Evolutionary conservation across 2,797 vertebrate species (phyloP), one percentile per base, ranked within the genome.

Genomic region (Syngnathus acus): DNA sequence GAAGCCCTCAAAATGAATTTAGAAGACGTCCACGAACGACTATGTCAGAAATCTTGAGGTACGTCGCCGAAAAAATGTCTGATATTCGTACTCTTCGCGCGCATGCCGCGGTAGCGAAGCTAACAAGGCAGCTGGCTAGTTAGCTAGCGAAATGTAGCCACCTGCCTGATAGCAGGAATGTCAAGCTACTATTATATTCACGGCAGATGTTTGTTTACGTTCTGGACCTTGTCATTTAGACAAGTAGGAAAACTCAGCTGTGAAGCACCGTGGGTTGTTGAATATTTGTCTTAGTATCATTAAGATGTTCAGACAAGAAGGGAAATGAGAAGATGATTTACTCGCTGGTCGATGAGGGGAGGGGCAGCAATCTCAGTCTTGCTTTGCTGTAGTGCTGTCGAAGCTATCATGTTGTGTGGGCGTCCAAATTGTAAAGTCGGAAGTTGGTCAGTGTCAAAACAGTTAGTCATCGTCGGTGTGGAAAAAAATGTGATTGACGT

Each of bases 301-400:
- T 62, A 32, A 32, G 32, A 32, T 62, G 42, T 10, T 3, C n/a
- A n/a, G 58, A 40, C 9, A 16, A 23, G 40, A 62, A 43, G 40
- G 42, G n/a, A 43, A 61, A 61, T 45, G 60, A 62, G 60, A 62
- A 62, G 60, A 37, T 32, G 55, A 37, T 57, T 57, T 57, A 9
- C 14, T 57, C 14, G 14, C 14, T 37, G 1, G 59, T 32, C 60
- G 60, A 45, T 62, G 60, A 45, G 7, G 21, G 60, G 60, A 62
- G 40, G 40, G 21, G 11, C 21, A 45, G 3, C 60, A 45, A 62
- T 62, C 39, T 61, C n/a, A 23, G 60, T 23, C 19, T 43, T 45
- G 40, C 60, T 43, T 62, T 26, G 42, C 60, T 45, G 21, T 40
- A 60, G 38, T 60, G 9, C 2, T 39, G n/a, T 38, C 16, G 57